A percentile compares a stretch with the other conserved stretches of the same genome.
Conservation (phyloP, 2,797 vertebrate genomes). For the Danio tinwini region DNA sequence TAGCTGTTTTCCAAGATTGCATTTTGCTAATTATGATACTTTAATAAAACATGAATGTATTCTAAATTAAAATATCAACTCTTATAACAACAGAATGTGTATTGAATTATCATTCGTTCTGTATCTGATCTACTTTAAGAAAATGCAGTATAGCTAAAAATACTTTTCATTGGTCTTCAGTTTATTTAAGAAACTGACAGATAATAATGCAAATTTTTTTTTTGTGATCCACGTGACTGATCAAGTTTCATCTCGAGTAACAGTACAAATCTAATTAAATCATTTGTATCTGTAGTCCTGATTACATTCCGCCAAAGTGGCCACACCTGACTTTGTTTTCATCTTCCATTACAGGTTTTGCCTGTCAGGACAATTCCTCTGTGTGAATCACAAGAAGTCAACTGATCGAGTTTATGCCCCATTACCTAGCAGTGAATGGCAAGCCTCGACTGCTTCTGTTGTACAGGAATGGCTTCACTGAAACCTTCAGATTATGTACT, state of each 20-base stretch:
- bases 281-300: constrained; percentile 31
- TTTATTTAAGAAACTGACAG: neutral
- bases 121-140: neutral
- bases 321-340: constrained; percentile 58
- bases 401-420: constrained; percentile 44
- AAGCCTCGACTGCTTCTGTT: constrained; percentile 32
- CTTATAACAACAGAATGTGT: neutral
- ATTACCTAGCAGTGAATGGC: constrained; percentile 42
- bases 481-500: neutral
- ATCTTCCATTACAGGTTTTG: constrained; percentile 62
- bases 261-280: constrained; percentile 24
- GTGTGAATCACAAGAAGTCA: constrained; percentile 57
- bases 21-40: neutral
- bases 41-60: neutral
- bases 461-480: constrained; percentile 36
- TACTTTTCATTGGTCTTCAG: neutral
- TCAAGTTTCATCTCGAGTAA: neutral
- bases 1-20: constrained; percentile 5
- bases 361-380: constrained; percentile 61
- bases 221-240: constrained; percentile 1
- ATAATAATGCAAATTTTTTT: constrained; percentile 1
- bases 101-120: neutral
- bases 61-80: neutral
- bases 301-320: constrained; percentile 29
- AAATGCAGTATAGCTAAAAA: neutral